phyloP scores from a whole-genome alignment of 2,888 invertebrate genomes.

The Lasioglossum vierecki region DNA sequence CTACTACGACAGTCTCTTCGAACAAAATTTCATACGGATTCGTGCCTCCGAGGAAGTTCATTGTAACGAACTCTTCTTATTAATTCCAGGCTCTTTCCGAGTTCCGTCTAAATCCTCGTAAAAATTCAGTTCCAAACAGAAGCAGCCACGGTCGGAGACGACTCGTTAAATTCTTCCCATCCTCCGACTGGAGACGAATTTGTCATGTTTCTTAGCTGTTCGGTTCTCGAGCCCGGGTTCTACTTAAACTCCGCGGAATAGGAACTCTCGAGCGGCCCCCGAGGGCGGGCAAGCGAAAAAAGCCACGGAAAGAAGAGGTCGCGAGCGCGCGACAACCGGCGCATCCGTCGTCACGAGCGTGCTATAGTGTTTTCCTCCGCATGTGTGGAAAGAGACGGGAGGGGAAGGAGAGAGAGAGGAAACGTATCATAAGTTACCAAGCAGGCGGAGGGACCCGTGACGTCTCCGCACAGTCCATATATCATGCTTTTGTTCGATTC shows the following conservation, averaged over 20 bases:
- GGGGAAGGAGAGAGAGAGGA: constrained; percentile 55
- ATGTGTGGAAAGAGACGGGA: constrained; percentile 70
- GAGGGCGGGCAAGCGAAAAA: not conserved
- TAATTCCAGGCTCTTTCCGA: constrained; percentile 27
- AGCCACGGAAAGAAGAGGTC: constrained; percentile 12
- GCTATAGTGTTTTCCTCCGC: constrained; percentile 66
- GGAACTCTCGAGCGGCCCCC: constrained; percentile 5
- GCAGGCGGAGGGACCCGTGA: constrained; percentile 74
- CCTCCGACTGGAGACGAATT: constrained; percentile 16
- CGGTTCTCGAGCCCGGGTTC: constrained; percentile 20
- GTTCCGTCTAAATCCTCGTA: not conserved
- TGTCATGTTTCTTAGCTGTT: constrained; percentile 47
- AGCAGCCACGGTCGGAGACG: constrained; percentile 37
- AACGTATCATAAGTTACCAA: constrained; percentile 82
- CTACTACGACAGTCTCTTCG: not conserved
- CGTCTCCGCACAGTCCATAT: constrained; percentile 77
- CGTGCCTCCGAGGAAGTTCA: not conserved
- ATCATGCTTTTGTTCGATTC: constrained; percentile 84
- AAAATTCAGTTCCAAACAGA: constrained; percentile 15
- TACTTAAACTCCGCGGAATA: constrained; percentile 41
- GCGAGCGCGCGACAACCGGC: constrained; percentile 8
- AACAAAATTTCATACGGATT: not conserved
- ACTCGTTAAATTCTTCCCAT: constrained; percentile 46
- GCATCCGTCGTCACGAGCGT: constrained; percentile 60
- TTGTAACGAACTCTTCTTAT: constrained; percentile 12